A percentile compares a stretch with the other conserved stretches of the same genome.
Evolutionary conservation across 2,797 vertebrate genomes (phyloP).

Genomic region (Tokudaia muenninki): DNA sequence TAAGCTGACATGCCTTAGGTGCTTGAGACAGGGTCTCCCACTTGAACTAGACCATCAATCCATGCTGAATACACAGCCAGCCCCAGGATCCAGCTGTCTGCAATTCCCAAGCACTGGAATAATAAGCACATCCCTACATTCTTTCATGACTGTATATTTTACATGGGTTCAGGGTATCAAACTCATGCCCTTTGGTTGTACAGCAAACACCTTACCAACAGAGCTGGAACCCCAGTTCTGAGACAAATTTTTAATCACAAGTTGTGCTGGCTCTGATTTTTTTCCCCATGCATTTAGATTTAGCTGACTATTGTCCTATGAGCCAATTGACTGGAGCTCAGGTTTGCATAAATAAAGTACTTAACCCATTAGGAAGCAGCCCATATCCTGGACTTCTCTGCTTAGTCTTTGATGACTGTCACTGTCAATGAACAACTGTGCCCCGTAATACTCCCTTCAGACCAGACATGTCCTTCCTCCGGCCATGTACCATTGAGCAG

Average conservation of each 20-base stretch:
- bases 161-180: neutral
- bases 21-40: neutral
- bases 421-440: constrained; percentile 56
- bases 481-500: constrained; percentile 75
- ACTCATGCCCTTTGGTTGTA: neutral
- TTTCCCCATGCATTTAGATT: neutral
- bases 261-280: neutral
- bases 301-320: neutral
- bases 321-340: too few species aligned
- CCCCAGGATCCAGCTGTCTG: neutral
- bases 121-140: neutral
- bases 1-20: neutral
- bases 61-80: neutral
- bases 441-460: constrained; percentile 53
- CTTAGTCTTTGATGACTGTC: neutral
- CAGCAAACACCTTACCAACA: neutral
- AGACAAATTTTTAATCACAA: neutral
- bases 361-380: neutral
- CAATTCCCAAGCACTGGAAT: neutral
- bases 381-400: neutral
- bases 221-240: neutral
- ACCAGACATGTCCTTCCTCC: constrained; percentile 70
- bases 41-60: neutral
- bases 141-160: neutral
- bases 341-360: neutral